phyloP scores from a whole-genome alignment of 1,140 invertebrate species.

The Cyphomyrmex costatus region DNA sequence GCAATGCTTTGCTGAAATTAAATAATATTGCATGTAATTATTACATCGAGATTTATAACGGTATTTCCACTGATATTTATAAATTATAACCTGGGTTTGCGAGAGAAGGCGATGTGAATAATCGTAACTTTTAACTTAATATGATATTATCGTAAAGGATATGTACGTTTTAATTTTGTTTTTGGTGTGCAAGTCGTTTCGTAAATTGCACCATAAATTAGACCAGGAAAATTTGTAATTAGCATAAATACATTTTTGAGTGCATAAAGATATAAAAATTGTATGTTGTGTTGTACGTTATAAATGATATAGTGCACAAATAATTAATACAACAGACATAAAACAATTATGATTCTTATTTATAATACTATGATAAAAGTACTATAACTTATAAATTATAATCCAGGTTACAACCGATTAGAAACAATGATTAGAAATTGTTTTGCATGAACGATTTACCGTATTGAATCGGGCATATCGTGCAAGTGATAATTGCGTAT shows the following conservation, averaged over 20 bases:
- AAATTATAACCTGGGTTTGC: background rate
- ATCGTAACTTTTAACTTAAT: background rate
- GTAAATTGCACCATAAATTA: background rate
- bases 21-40: background rate
- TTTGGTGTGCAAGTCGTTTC: too few relatives aligned
- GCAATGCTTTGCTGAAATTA: background rate
- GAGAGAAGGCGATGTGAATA: background rate
- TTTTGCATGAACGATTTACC: constrained; percentile 32
- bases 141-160: background rate
- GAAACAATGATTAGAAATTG: constrained; percentile 9
- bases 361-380: constrained; percentile 1
- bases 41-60: background rate
- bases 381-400: background rate
- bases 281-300: background rate
- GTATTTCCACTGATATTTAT: background rate
- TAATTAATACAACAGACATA: background rate
- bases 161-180: constrained; percentile 2
- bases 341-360: constrained; percentile 42
- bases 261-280: background rate
- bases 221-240: background rate
- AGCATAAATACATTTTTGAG: background rate
- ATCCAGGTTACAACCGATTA: background rate
- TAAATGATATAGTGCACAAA: background rate
- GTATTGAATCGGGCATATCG: background rate
- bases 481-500: background rate